Evolutionary conservation across 1,140 invertebrate genomes (phyloP).

Genomic region (Eriocheir sinensis): DNA sequence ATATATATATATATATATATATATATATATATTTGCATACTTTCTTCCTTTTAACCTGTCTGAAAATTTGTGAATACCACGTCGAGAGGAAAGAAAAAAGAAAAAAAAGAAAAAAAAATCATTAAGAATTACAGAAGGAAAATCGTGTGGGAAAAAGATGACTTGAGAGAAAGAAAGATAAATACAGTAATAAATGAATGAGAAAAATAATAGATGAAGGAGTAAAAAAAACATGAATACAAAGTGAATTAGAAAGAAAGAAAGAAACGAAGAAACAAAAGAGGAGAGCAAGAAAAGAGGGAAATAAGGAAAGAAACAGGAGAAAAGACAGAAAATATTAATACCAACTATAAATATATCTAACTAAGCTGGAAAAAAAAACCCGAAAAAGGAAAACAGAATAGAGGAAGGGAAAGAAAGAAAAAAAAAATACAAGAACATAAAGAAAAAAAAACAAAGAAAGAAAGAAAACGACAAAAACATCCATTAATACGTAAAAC

Average conservation of each 20-base stretch:
- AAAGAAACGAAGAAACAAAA: neutral
- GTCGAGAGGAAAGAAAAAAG: neutral
- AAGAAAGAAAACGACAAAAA: neutral
- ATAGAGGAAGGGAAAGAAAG: neutral
- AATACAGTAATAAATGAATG: neutral
- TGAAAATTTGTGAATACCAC: neutral
- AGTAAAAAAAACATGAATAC: neutral
- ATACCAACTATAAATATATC: no score
- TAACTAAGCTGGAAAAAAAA: neutral
- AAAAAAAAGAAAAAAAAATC: neutral
- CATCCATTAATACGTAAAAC: neutral
- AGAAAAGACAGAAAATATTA: neutral
- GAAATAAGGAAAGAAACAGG: neutral
- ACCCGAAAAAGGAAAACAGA: neutral
- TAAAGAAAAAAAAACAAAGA: neutral
- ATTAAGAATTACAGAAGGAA: neutral
- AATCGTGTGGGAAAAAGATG: neutral
- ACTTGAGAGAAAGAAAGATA: no score
- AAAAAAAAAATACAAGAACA: neutral
- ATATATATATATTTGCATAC: no score
- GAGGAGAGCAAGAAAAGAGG: neutral
- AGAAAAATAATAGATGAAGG: neutral
- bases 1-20: slow-evolving; percentile 48
- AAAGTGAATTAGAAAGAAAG: neutral
- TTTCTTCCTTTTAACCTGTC: no score